Percentiles rank a stretch among this genome's conserved stretches.
Evolutionary conservation across 2,113 vertebrate genomes (phyloP).

Genomic region (Epinephelus fuscoguttatus): DNA sequence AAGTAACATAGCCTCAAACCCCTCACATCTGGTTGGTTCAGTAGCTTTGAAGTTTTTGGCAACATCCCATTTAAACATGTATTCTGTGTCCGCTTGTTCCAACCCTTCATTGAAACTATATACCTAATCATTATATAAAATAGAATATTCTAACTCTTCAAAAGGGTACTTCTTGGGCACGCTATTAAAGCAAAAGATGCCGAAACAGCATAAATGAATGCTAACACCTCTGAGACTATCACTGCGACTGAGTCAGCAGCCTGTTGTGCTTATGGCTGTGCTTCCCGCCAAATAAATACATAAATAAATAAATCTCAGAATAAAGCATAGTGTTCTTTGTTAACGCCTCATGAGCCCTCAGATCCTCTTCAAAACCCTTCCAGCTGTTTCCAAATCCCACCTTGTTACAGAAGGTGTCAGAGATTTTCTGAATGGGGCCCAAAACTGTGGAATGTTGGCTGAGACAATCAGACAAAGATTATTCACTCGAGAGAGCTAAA

Average conservation of each 20-base stretch:
- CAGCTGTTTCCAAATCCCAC: conserved; percentile 18
- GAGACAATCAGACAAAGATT: background rate
- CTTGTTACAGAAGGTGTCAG: conserved; percentile 10
- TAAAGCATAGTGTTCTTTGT: conserved; percentile 32
- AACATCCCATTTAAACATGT: conserved; percentile 18
- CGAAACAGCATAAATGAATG: conserved; percentile 43
- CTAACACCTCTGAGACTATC: conserved; percentile 30
- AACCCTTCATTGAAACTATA: conserved; percentile 13
- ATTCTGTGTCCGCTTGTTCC: conserved; percentile 30
- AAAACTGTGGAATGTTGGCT: background rate
- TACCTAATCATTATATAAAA: conserved; percentile 10
- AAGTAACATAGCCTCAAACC: conserved; percentile 11
- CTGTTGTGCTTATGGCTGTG: conserved; percentile 19
- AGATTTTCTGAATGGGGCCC: background rate
- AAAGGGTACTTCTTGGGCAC: background rate
- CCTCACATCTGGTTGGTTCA: conserved; percentile 41
- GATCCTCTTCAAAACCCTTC: conserved; percentile 30
- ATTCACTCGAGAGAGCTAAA: background rate
- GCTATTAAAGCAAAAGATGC: conserved; percentile 38
- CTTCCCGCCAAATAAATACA: conserved; percentile 34
- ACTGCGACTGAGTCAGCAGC: conserved; percentile 42
- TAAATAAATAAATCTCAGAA: conserved; percentile 27
- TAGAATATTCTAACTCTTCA: conserved; percentile 14
- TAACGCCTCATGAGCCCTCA: background rate
- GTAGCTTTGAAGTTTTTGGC: conserved; percentile 58